Base-by-base conservation (phyloP, 2,797 vertebrate species). In the Brachymystax lenok region DNA sequence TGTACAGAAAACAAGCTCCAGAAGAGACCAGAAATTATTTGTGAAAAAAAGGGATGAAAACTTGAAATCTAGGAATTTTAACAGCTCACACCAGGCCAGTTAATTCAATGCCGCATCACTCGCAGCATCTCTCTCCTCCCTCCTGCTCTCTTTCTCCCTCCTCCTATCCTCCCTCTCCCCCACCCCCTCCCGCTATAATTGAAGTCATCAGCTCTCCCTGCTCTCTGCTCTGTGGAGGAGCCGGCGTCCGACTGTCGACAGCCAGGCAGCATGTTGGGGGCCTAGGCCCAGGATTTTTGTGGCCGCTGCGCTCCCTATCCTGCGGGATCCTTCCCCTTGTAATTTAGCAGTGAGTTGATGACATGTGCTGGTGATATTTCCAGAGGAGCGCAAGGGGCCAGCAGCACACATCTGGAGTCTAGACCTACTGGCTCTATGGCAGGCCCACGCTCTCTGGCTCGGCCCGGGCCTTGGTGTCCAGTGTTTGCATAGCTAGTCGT, bases 401-500 rank as follows among this genome's bases (percentile, higher is more conserved):
- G 89, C 87, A 79, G 79, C 77, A 28, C 93, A 95, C 95, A 96
- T 96, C 95, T 96, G 95, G 94, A 95, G 95, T 95, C 95, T 96
- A 95, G 95, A 95, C 95, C 95, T 89, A 30, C 90, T 77, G 95
- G 88, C 95, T 95, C 94, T 91, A 77, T 88, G 82, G 92, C 92
- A 71, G 91, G 92, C 88, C 90, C 90, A 87, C 87, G 46, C 83
- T 82, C 88, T 92, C 71, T 10, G 61, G 13, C 64, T 86, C 46
- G 69, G 86, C 93, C 93, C 91, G 82, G 69, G 80, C 86, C 78
- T 90, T 78, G 88, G 91, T 92, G 88, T 85, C 87, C 91, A 83
- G 86, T 95, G 94, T 96, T 95, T 96, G 95, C 91, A 94, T 95
- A 96, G 95, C 94, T 96, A 94, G 92, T 94, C 93, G 91, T 92